A percentile compares a stretch with the other conserved stretches of the same genome.
phyloP scores from a whole-genome alignment of 2,797 vertebrate genomes.

The Rallus crepitans region DNA sequence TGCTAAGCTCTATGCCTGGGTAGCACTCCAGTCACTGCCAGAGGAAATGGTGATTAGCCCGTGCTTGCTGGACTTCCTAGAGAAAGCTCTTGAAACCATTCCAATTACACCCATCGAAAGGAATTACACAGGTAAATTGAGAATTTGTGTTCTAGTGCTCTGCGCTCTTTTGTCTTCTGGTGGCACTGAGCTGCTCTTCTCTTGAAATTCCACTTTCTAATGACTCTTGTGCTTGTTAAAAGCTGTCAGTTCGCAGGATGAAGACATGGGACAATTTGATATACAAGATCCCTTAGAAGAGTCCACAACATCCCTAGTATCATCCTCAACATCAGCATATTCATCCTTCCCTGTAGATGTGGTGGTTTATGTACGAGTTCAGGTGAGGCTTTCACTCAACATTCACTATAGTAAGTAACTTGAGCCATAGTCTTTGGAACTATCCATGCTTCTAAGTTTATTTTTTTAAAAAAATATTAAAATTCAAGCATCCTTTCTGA shows the following conservation, averaged over 20 bases:
- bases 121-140: slow-evolving; percentile 84
- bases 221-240: slow-evolving; percentile 55
- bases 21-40: slow-evolving; percentile 95
- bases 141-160: neutral
- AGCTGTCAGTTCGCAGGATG: slow-evolving; percentile 93
- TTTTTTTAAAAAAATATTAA: neutral
- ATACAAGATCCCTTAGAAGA: slow-evolving; percentile 94
- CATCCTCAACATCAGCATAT: slow-evolving; percentile 93
- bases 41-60: slow-evolving; percentile 99
- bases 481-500: neutral
- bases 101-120: slow-evolving; percentile 97
- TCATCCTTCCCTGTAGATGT: slow-evolving; percentile 98
- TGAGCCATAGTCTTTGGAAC: neutral
- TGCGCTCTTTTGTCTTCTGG: neutral
- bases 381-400: slow-evolving; percentile 81
- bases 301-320: slow-evolving; percentile 93
- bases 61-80: slow-evolving; percentile 94
- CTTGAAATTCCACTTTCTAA: neutral
- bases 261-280: slow-evolving; percentile 97
- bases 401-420: neutral
- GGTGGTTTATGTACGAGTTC: slow-evolving; percentile 97
- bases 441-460: neutral
- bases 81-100: slow-evolving; percentile 98
- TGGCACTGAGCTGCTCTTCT: neutral
- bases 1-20: slow-evolving; percentile 97